Base-by-base conservation (phyloP, 2,113 vertebrate genomes). In the Smithornis capensis region DNA sequence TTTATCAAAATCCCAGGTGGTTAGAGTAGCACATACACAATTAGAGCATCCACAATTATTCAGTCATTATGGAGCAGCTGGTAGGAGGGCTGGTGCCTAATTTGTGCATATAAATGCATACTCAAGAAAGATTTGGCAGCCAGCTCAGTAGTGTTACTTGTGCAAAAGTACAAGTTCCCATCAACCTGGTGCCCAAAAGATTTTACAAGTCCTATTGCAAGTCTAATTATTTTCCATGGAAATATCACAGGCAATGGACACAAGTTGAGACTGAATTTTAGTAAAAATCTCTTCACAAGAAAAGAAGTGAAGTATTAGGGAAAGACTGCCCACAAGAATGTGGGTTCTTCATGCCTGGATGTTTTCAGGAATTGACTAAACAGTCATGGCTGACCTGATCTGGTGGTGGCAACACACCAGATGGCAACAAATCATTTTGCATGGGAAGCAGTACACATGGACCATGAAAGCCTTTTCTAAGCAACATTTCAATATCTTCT, bases 1-100 rank as follows among this genome's bases (percentile, higher is more conserved):
- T 91, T 88, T 93, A 83, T 60, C 49, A 84, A 91, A 83, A 67
- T 87, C 80, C 92, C 88, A 57, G 37, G 91, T 89, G 92, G 73
- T 74, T 92, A 79, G 77, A 67, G 70, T 67, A 94, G 47, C 80
- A 90, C 78, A 84, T 60, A 65, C 45, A 73, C 62, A 91, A 70
- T 49, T 64, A 83, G 23, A 92, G 21, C n/a, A 29, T 12, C 31
- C 53, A 95, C 50, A 78, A 35, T 89, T 40, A 87, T 75, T 90
- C 71, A 81, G 52, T 83, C 40, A 38, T 86, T 75, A 37, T 40
- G 67, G 50, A 89, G 78, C 65, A 93, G 70, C 44, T 69, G 45
- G 77, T 57, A 65, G 68, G 79, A 92, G 49, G 68, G 47, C 42
- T 87, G 74, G 33, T 67, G 52, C 44, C 50, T 76, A 55, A 59